phyloP scores from a whole-genome alignment of 2,113 vertebrate genomes.

The Glareola pratincola region DNA sequence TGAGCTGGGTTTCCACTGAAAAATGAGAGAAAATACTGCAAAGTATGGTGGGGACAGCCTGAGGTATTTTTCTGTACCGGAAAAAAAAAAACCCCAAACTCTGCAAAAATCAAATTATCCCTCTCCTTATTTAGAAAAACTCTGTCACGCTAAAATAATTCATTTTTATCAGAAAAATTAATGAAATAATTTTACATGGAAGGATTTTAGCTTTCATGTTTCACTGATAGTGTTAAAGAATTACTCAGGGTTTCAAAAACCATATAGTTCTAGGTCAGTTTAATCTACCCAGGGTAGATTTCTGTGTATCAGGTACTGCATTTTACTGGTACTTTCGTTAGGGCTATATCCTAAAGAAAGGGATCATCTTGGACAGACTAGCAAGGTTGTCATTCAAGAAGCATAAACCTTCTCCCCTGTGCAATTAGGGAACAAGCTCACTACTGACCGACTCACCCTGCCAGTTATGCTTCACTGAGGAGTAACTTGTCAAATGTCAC shows the following conservation, averaged over 20 bases:
- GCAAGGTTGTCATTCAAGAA: neutral
- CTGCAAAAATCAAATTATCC: neutral
- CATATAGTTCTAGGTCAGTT: neutral
- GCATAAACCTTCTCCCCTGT: neutral
- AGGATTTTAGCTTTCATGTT: neutral
- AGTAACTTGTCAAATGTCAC: slow-evolving; percentile 32
- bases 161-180: neutral
- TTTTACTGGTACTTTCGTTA: neutral
- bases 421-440: slow-evolving; percentile 29
- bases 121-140: neutral
- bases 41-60: neutral
- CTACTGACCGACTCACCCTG: neutral
- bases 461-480: neutral
- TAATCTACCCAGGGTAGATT: neutral
- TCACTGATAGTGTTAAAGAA: neutral
- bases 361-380: neutral
- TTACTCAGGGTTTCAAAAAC: neutral
- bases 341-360: neutral
- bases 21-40: neutral
- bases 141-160: neutral
- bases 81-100: neutral
- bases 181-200: neutral
- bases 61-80: neutral
- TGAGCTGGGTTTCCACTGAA: neutral
- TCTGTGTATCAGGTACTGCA: neutral